Conservation (phyloP, 2,888 invertebrate species). For the Boloria selene region DNA sequence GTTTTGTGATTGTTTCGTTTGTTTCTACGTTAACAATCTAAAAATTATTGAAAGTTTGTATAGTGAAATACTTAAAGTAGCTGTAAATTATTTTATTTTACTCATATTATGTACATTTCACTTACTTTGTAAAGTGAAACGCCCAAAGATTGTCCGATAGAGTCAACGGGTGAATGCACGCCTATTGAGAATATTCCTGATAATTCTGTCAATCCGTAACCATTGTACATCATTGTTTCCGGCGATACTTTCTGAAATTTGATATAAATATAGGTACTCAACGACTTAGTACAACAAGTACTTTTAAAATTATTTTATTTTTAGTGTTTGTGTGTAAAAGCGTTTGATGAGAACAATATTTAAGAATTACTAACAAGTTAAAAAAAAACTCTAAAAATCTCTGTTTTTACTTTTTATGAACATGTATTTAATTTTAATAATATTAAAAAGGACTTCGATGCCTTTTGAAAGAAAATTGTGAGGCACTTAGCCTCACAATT, state of each 20-base stretch:
- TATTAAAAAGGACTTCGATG: too few relatives aligned
- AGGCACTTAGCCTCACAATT: too few relatives aligned
- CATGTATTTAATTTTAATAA: neutral
- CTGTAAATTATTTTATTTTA: constrained; percentile 23
- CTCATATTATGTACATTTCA: too few relatives aligned
- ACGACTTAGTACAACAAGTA: too few relatives aligned
- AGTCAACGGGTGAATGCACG: neutral
- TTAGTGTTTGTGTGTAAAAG: too few relatives aligned
- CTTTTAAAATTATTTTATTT: too few relatives aligned
- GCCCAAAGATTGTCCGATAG: constrained; percentile 23
- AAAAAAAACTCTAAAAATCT: neutral
- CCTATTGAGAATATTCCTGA: neutral
- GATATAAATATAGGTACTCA: too few relatives aligned
- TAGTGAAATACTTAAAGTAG: neutral
- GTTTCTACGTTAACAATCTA: constrained; percentile 65
- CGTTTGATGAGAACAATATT: too few relatives aligned
- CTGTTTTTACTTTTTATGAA: neutral
- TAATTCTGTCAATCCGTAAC: constrained; percentile 34
- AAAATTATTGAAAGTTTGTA: constrained; percentile 31
- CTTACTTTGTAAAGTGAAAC: neutral
- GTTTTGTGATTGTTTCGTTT: constrained; percentile 53
- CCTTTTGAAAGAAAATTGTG: too few relatives aligned
- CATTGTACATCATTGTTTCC: constrained; percentile 12
- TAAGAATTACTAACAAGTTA: neutral
- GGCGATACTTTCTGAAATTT: constrained; percentile 27